These are phyloP conservation scores for Forbesichthys papilliferus DNA, from an alignment of 2,113 vertebrate species.

Conservation along the genomic window DNA sequence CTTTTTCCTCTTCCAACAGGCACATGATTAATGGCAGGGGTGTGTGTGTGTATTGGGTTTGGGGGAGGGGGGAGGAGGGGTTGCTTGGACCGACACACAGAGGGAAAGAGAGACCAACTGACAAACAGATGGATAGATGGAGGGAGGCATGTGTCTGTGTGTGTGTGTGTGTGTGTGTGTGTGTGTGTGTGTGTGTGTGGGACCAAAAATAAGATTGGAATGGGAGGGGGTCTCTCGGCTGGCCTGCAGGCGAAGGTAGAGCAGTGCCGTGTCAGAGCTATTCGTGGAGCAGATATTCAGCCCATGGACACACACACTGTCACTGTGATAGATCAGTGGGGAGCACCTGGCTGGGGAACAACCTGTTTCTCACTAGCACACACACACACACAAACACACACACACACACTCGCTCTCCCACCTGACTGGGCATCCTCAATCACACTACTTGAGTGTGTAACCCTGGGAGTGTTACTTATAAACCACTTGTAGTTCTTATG, in stretches of 20 bases:
- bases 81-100: constrained; percentile 23
- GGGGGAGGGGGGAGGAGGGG: not conserved
- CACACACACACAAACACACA: not conserved
- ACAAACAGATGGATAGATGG: constrained; percentile 13
- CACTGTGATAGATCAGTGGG: not conserved
- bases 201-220: constrained; percentile 73
- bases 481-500: too few relatives aligned
- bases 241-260: constrained; percentile 77
- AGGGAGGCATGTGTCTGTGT: not conserved
- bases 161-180: constrained; percentile 9
- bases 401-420: too few relatives aligned
- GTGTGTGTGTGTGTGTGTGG: constrained; percentile 21
- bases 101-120: constrained; percentile 31
- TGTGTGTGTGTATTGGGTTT: not conserved
- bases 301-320: constrained; percentile 61
- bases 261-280: constrained; percentile 70
- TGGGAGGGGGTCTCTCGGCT: constrained; percentile 59
- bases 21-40: constrained; percentile 75
- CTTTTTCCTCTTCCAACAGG: constrained; percentile 72
- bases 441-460: too few relatives aligned
- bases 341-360: not conserved
- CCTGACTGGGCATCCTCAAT: too few relatives aligned
- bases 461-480: too few relatives aligned
- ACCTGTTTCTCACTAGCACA: not conserved
- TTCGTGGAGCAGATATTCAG: constrained; percentile 80